Evolutionary conservation across 1,140 invertebrate genomes (phyloP), one percentile per base, ranked within the genome.

Genomic region (Melanaphis sacchari): DNA sequence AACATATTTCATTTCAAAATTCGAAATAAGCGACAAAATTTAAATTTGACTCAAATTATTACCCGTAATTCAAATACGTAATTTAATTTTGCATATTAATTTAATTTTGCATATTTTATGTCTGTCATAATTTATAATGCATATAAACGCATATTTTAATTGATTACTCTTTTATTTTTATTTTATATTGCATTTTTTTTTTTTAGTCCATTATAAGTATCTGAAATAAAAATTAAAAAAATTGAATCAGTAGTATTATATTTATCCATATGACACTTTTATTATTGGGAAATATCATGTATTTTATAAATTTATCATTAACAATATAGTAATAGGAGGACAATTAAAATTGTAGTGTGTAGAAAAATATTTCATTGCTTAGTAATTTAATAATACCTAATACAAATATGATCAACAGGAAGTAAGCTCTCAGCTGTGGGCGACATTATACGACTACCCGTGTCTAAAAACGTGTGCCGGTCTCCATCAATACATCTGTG

Each of bases 401-500:
- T 59, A 31, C 54, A 18, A 18, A 66, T 66, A 54, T 5, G 0
- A 76, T 84, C 11, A n/a, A 41, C 94, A 97, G 96, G 96, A 97
- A 94, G 97, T 97, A 3, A 96, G 96, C 92, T 95, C 95, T 91
- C 96, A 97, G 94, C 96, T 97, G 82, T 97, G 96, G 95, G 96
- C 96, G 24, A 97, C 97, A 5, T 95, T 97, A 36, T 97, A 97
- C 94, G 97, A 97, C 95, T 98, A 97, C 95, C 97, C 97, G 9
- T 97, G 96, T 94, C 95, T 98, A 22, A 97, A 96, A 94, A 94
- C 95, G 24, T 97, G 97, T 94, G 94, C 95, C 38, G 96, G 96
- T 84, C 95, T 97, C 24, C 95, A 96, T 84, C 95, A 96, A 81
- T 98, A 97, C 94, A 96, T 97, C 11, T 94, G 95, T 84, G 96